Evolutionary conservation across 2,888 invertebrate genomes (phyloP).

Genomic region (Seladonia tumulorum): DNA sequence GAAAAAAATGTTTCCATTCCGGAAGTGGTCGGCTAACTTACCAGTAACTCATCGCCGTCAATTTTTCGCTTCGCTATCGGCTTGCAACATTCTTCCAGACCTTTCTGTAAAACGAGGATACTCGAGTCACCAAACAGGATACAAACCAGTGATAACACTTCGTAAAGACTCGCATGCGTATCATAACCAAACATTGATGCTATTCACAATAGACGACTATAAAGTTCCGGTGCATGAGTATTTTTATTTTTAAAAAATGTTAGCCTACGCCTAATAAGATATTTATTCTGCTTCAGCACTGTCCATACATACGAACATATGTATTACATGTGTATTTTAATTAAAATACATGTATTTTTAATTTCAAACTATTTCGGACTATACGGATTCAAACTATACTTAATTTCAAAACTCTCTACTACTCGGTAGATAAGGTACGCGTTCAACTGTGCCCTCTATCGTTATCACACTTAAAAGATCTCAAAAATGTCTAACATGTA

Average conservation of each 20-base stretch:
- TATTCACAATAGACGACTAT: background rate
- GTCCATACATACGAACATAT: too few relatives aligned
- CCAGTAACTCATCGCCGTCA: slow-evolving; percentile 81
- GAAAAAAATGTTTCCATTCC: background rate
- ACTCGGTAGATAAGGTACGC: background rate
- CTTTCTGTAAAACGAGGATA: slow-evolving; percentile 75
- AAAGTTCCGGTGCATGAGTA: background rate
- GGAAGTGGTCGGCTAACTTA: slow-evolving; percentile 68
- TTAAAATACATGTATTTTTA: too few relatives aligned
- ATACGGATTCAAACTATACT: too few relatives aligned
- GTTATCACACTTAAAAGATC: background rate
- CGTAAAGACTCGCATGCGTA: background rate
- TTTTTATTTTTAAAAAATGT: background rate
- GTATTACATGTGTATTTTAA: too few relatives aligned
- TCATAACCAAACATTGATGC: background rate
- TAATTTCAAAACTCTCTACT: background rate
- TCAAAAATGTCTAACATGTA: background rate
- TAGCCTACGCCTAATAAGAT: too few relatives aligned
- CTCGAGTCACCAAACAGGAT: slow-evolving; percentile 27
- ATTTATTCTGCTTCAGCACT: too few relatives aligned
- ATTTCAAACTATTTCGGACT: too few relatives aligned
- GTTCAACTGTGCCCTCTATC: background rate
- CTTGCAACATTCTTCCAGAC: slow-evolving; percentile 79
- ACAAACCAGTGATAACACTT: slow-evolving; percentile 7
- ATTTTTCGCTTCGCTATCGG: slow-evolving; percentile 79